Evolutionary conservation across 1,140 invertebrate genomes (phyloP).

Genomic region (Caenorhabditis inopinata): DNA sequence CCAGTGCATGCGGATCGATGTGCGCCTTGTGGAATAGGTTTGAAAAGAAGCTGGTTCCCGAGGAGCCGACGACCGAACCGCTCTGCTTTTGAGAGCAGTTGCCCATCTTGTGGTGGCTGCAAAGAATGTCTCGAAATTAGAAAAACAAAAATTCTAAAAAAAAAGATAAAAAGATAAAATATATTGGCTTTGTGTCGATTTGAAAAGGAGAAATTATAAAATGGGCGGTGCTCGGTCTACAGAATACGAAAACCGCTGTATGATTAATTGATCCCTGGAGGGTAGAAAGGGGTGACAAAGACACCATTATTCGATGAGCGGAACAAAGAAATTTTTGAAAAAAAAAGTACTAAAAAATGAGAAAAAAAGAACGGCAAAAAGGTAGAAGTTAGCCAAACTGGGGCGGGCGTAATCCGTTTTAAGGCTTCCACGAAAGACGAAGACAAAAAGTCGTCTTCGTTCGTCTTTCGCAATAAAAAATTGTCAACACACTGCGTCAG

Average conservation of each 20-base stretch:
- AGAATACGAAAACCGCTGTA: too few relatives aligned
- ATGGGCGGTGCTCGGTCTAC: too few relatives aligned
- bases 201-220: too few relatives aligned
- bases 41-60: conserved; percentile 45
- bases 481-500: too few relatives aligned
- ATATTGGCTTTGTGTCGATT: too few relatives aligned
- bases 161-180: not conserved
- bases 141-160: not conserved
- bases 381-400: too few relatives aligned
- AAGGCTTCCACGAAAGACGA: too few relatives aligned
- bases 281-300: not conserved
- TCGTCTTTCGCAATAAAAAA: too few relatives aligned
- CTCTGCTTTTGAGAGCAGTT: conserved; percentile 38
- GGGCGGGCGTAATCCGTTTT: too few relatives aligned
- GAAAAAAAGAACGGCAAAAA: not conserved
- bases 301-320: not conserved
- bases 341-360: not conserved
- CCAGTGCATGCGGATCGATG: conserved; percentile 52
- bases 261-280: too few relatives aligned
- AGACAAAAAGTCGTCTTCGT: too few relatives aligned
- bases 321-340: not conserved
- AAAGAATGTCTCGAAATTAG: not conserved
- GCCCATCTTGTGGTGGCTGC: conserved; percentile 43
- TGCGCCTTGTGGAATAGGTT: conserved; percentile 54
- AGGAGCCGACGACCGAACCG: conserved; percentile 37